Evolutionary conservation across 2,888 invertebrate species (phyloP), one percentile per base, ranked within the genome.

Genomic region (Megastigmus dorsalis): DNA sequence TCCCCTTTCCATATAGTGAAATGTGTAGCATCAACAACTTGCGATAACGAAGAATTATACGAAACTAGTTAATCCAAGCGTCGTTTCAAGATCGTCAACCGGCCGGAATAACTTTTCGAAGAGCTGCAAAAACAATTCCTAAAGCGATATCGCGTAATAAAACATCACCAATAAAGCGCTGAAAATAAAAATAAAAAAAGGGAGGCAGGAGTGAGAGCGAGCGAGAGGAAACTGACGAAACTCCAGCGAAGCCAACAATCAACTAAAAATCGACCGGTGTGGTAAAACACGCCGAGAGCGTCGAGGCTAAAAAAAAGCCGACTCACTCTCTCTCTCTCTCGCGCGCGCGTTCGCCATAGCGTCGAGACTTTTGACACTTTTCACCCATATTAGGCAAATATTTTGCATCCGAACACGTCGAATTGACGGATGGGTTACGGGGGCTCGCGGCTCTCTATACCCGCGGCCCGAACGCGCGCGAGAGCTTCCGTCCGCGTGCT

Each of bases 311-410:
- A 52, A 43, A 57, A 26, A 59, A 15, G 7, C 33, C 7, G n/a
- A n/a, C n/a, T n/a, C n/a, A n/a, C n/a, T n/a, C n/a, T n/a, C n/a
- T n/a, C n/a, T n/a, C n/a, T n/a, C n/a, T n/a, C 13, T 10, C 23
- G 36, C n/a, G 2, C 15, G 9, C 28, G 28, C 7, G 4, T 28
- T 28, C 15, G 6, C 9, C 18, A 41, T n/a, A 59, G 43, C n/a
- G n/a, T n/a, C 15, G 15, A n/a, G 30, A 5, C 59, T 63, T 59
- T 70, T 62, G 67, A 68, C 73, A 62, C 62, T 63, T 74, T 68
- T 68, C 68, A 38, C 28, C 48, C 54, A 57, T 62, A 75, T 71
- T 67, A 75, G 71, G 71, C 71, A 75, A 75, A 75, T 67, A 75
- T 75, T 75, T 68, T 72, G 62, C 55, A 54, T 45, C 36, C 15